phyloP scores from a whole-genome alignment of 2,888 invertebrate species.

The Eupithecia vulgata region DNA sequence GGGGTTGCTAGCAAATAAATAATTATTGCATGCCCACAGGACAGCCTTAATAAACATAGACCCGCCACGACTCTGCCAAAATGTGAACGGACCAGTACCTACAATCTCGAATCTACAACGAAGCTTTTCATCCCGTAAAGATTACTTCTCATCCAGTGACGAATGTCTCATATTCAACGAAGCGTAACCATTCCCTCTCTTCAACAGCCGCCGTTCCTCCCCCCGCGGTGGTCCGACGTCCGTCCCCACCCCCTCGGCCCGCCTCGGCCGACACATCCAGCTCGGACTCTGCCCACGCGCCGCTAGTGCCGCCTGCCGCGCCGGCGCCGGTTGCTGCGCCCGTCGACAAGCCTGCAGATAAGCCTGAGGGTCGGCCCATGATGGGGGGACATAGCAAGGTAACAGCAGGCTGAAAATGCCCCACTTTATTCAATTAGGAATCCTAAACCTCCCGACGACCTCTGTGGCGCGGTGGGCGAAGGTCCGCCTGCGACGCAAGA shows the following conservation, averaged over 20 bases:
- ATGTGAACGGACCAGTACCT: not conserved
- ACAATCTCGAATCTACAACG: not conserved
- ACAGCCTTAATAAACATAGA: not conserved
- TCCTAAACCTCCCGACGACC: too few species aligned
- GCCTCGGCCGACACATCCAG: conserved; percentile 84
- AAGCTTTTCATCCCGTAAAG: too few species aligned
- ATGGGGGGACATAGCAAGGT: conserved; percentile 56
- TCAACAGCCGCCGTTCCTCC: conserved; percentile 45
- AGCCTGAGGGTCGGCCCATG: conserved; percentile 54
- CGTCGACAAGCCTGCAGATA: conserved; percentile 51
- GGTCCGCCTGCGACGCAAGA: too few species aligned
- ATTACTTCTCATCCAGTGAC: not conserved
- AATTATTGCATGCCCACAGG: too few species aligned
- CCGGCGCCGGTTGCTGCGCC: conserved; percentile 18
- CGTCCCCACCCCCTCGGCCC: conserved; percentile 76
- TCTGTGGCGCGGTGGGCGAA: too few species aligned
- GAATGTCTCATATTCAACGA: not conserved
- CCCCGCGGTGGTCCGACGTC: conserved; percentile 53
- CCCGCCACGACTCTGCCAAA: not conserved
- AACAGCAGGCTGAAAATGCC: not conserved
- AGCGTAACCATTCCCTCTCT: conserved; percentile 17
- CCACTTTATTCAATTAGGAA: too few species aligned
- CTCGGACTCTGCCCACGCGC: conserved; percentile 79
- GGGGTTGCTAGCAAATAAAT: too few species aligned
- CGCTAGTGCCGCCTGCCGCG: conserved; percentile 61